A percentile compares a stretch with the other conserved stretches of the same genome.
phyloP scores from a whole-genome alignment of 2,113 vertebrate genomes.

The Thymallus thymallus region DNA sequence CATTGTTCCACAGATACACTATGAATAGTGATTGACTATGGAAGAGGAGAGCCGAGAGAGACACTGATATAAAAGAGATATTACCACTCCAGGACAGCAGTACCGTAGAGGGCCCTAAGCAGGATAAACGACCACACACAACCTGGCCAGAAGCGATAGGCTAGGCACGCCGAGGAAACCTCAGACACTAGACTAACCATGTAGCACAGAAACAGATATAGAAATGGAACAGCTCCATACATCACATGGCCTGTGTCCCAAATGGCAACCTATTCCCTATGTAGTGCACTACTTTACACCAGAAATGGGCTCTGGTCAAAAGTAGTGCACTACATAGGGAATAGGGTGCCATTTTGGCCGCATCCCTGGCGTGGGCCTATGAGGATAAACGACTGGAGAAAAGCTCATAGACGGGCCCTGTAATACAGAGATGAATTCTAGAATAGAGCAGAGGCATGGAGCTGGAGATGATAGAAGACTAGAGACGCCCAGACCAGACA shows the following conservation, averaged over 20 bases:
- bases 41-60: too few species aligned
- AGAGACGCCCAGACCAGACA: background rate
- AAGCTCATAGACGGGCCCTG: conserved; percentile 50
- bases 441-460: background rate
- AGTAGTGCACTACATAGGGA: background rate
- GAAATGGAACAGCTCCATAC: conserved; percentile 58
- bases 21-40: conserved; percentile 40
- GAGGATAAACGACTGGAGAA: conserved; percentile 52
- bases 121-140: conserved; percentile 54
- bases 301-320: conserved; percentile 18
- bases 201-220: conserved; percentile 49
- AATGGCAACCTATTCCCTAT: too few species aligned
- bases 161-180: background rate
- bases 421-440: conserved; percentile 62
- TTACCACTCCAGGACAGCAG: conserved; percentile 32
- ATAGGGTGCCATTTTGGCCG: too few species aligned
- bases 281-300: too few species aligned
- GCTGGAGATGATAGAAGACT: background rate
- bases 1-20: conserved; percentile 1
- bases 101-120: conserved; percentile 39
- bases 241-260: conserved; percentile 34
- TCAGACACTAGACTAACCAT: conserved; percentile 7
- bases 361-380: conserved; percentile 16
- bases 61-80: too few species aligned
- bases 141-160: background rate